Conservation (phyloP, 2,113 vertebrate genomes). For the Crotalus tigris region DNA sequence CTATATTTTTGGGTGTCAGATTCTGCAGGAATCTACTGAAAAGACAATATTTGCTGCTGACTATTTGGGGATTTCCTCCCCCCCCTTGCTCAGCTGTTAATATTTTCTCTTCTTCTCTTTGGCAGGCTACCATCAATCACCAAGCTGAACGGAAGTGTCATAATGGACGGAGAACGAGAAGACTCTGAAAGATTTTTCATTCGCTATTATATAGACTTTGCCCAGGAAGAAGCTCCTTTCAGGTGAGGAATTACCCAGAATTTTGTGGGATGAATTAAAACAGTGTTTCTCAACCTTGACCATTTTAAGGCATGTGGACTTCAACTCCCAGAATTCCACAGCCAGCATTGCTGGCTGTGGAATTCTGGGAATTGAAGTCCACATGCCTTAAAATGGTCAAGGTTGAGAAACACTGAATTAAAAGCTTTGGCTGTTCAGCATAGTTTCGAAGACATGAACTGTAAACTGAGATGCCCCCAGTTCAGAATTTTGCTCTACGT, state of each 20-base stretch:
- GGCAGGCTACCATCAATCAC: slow-evolving; percentile 84
- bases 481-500: background rate
- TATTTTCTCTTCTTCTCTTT: slow-evolving; percentile 12
- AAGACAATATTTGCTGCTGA: background rate
- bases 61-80: background rate
- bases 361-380: no score
- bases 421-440: background rate
- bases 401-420: background rate
- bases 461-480: no score
- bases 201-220: slow-evolving; percentile 84
- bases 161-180: slow-evolving; percentile 85
- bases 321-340: no score
- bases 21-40: background rate
- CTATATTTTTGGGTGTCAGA: rapidly evolving
- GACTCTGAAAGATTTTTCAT: slow-evolving; percentile 96
- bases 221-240: slow-evolving; percentile 83
- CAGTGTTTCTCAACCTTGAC: no score
- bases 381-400: no score
- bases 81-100: slow-evolving; percentile 15
- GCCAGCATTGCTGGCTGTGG: no score
- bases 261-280: background rate
- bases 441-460: background rate
- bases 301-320: no score
- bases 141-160: slow-evolving; percentile 87
- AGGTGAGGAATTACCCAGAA: slow-evolving; percentile 71